A percentile compares a stretch with the other conserved stretches of the same genome.
These are phyloP conservation scores for Macropodus opercularis DNA, from an alignment of 2,797 vertebrate species.

Conservation along the genomic window DNA sequence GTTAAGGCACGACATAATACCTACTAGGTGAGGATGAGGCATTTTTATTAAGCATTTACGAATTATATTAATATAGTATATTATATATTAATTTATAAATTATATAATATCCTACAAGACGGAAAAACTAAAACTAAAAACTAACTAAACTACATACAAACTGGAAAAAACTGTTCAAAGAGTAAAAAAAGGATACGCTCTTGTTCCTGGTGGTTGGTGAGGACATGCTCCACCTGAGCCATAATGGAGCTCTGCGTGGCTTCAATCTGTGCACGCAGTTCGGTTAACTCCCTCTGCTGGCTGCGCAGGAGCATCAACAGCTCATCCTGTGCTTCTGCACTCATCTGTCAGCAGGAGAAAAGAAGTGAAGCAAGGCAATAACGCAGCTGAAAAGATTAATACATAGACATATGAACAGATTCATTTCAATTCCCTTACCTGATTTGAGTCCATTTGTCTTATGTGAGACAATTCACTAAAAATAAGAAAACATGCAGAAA, in stretches of 20 bases:
- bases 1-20: constrained; percentile 70
- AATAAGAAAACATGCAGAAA: constrained; percentile 6
- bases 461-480: constrained; percentile 86
- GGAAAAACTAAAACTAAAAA: no score
- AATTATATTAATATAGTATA: no score
- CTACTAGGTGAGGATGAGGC: no score
- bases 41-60: no score
- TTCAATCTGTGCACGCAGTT: constrained; percentile 89
- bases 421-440: constrained; percentile 79
- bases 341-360: constrained; percentile 64
- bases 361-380: not conserved
- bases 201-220: constrained; percentile 90
- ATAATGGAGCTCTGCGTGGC: constrained; percentile 91
- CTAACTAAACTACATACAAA: no score
- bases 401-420: not conserved
- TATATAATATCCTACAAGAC: no score
- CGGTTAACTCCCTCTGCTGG: constrained; percentile 91
- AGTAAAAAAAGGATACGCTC: constrained; percentile 91
- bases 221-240: constrained; percentile 87
- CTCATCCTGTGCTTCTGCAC: constrained; percentile 87
- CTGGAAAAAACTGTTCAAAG: no score
- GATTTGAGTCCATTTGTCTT: constrained; percentile 83
- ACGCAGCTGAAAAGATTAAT: not conserved
- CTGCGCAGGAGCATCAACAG: constrained; percentile 88
- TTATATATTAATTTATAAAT: no score